Conservation (phyloP, 2,797 vertebrate genomes). For the Hemibagrus guttatus region DNA sequence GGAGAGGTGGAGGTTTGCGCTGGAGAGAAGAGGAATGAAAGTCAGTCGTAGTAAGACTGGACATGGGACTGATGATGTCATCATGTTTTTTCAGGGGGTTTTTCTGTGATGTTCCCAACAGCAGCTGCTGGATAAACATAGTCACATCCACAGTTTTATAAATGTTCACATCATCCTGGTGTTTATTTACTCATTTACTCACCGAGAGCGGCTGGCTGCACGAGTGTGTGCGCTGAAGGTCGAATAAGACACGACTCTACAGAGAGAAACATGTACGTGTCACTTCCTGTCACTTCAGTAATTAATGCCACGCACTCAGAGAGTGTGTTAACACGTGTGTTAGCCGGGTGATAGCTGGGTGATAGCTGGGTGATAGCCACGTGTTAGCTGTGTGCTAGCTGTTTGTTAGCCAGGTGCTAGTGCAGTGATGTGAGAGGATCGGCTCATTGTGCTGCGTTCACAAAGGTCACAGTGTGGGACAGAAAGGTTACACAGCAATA, state of each 20-base stretch:
- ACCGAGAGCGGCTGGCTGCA: conserved; percentile 18
- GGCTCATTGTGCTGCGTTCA: conserved; percentile 3
- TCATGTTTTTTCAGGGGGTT: background rate
- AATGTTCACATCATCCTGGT: background rate
- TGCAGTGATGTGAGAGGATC: background rate
- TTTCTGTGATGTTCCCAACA: background rate
- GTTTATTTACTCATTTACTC: conserved; percentile 41
- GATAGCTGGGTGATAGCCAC: background rate
- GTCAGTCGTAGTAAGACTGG: too few relatives aligned
- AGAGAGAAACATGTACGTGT: conserved; percentile 41
- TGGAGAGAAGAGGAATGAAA: too few relatives aligned
- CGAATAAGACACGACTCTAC: conserved; percentile 40
- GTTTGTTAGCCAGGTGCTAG: background rate
- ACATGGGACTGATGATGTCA: background rate
- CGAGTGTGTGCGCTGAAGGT: conserved; percentile 2
- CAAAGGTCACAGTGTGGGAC: conserved; percentile 47
- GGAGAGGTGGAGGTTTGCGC: too few relatives aligned
- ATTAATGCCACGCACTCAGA: background rate
- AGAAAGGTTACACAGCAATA: conserved; percentile 28
- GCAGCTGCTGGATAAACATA: background rate
- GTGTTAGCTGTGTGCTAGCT: background rate
- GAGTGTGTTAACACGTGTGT: background rate
- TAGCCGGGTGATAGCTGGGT: background rate
- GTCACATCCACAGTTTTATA: background rate
- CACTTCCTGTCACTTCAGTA: background rate